These are phyloP conservation scores for Polyploca ridens DNA, from an alignment of 2,888 invertebrate genomes.

Conservation along the genomic window DNA sequence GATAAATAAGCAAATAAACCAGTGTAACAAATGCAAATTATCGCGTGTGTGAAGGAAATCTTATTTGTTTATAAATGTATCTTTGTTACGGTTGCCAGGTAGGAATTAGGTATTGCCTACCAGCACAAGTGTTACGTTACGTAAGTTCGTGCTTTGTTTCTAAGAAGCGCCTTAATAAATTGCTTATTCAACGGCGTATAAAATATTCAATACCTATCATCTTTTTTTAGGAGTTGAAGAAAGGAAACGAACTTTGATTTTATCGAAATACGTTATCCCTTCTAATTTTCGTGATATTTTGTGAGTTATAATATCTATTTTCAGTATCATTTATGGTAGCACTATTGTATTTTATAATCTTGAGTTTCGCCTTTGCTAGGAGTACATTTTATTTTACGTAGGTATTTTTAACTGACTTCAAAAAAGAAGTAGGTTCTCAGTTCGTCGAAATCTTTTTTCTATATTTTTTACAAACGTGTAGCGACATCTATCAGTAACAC, in stretches of 20 bases:
- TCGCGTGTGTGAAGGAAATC: neutral
- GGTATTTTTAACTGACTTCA: too few relatives aligned
- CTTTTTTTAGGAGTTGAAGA: slow-evolving; percentile 25
- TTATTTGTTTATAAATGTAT: slow-evolving; percentile 4
- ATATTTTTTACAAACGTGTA: too few relatives aligned
- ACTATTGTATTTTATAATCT: too few relatives aligned
- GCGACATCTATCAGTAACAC: too few relatives aligned
- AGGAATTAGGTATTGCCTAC: slow-evolving; percentile 22
- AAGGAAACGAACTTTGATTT: neutral
- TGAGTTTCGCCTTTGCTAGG: too few relatives aligned
- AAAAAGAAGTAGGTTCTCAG: too few relatives aligned
- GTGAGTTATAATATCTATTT: neutral
- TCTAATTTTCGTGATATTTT: neutral
- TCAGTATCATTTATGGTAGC: too few relatives aligned
- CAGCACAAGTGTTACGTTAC: slow-evolving; percentile 24
- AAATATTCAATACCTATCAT: slow-evolving; percentile 41
- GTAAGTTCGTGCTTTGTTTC: slow-evolving; percentile 26
- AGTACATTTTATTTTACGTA: too few relatives aligned
- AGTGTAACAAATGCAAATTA: neutral
- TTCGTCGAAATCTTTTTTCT: too few relatives aligned
- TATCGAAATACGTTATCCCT: neutral
- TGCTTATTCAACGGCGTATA: slow-evolving; percentile 43
- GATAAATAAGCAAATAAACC: neutral
- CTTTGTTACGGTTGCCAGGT: neutral
- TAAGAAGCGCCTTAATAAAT: slow-evolving; percentile 26